These are phyloP conservation scores for Athalia circularis DNA, from an alignment of 2,888 invertebrate species.

Conservation along the genomic window DNA sequence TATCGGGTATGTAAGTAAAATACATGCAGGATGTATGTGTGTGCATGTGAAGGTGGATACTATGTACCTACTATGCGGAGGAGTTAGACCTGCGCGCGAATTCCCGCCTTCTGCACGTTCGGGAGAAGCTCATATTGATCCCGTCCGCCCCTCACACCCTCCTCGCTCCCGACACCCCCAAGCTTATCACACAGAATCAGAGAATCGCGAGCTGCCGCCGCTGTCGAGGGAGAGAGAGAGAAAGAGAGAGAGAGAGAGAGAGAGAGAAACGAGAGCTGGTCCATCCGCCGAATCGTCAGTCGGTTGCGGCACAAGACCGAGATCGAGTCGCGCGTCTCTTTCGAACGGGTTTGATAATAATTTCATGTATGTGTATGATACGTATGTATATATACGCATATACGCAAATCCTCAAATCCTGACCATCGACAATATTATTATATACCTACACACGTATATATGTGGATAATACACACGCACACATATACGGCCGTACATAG, in stretches of 20 bases:
- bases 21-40: too few species aligned
- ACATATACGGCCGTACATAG: too few species aligned
- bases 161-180: constrained; percentile 51
- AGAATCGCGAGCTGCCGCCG: constrained; percentile 63
- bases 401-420: too few species aligned
- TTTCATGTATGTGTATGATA: background rate
- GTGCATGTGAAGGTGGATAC: background rate
- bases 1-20: too few species aligned
- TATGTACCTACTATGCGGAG: background rate
- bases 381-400: background rate
- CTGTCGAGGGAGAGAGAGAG: constrained; percentile 24
- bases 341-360: background rate
- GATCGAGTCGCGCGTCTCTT: constrained; percentile 9
- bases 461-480: too few species aligned
- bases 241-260: background rate
- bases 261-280: constrained; percentile 3
- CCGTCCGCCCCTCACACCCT: constrained; percentile 64
- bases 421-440: too few species aligned
- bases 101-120: constrained; percentile 69
- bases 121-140: constrained; percentile 73
- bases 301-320: constrained; percentile 34
- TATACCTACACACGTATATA: too few species aligned
- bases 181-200: constrained; percentile 58
- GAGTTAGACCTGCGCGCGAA: constrained; percentile 72
- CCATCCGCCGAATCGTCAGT: constrained; percentile 36